Percentiles rank a stretch among this genome's conserved stretches.
Conservation (phyloP, 2,888 invertebrate genomes). For the Buathra laborator region DNA sequence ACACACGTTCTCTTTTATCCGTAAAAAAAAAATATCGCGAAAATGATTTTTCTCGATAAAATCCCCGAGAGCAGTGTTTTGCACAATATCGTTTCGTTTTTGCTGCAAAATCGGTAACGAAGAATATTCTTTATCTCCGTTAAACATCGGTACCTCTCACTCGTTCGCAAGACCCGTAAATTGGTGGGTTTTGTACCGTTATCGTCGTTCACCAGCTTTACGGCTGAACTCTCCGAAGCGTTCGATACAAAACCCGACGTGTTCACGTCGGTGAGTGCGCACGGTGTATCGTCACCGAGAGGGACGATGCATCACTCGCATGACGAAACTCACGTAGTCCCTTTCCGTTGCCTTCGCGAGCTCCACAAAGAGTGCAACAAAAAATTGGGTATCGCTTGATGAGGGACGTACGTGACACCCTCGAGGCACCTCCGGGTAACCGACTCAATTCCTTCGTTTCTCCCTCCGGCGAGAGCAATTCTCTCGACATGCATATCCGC, state of each 20-base stretch:
- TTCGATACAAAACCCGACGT: not conserved
- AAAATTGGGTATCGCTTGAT: not conserved
- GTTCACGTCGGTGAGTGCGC: not conserved
- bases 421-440: not conserved
- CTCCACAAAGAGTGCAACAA: not conserved
- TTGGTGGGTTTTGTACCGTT: constrained; percentile 16
- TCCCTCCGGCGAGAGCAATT: constrained; percentile 5
- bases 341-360: constrained; percentile 14
- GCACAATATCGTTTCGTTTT: not conserved
- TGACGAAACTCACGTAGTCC: constrained; percentile 14
- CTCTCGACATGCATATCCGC: constrained; percentile 51
- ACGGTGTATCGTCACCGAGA: not conserved
- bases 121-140: not conserved
- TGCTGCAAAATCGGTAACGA: not conserved
- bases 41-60: not conserved
- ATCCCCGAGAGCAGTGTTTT: too few species aligned
- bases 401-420: not conserved
- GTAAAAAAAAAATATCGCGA: not conserved
- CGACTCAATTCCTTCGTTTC: not conserved
- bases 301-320: not conserved
- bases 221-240: not conserved
- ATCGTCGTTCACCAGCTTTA: not conserved
- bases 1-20: not conserved
- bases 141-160: not conserved
- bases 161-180: constrained; percentile 1